Evolutionary conservation across 2,113 vertebrate species (phyloP), one percentile per base, ranked within the genome.

Genomic region (Alaudala cheleensis): DNA sequence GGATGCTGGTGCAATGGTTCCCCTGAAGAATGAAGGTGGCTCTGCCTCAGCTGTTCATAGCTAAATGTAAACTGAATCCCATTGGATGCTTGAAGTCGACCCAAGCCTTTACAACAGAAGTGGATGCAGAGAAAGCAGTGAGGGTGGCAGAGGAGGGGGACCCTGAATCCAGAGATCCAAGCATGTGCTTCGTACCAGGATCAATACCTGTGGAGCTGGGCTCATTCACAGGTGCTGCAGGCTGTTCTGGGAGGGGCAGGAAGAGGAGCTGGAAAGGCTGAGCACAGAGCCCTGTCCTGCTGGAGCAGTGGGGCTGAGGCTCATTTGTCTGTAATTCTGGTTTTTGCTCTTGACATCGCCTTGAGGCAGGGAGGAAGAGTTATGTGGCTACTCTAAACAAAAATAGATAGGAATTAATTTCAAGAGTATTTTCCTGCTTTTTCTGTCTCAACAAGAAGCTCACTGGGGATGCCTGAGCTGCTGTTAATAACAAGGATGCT

Each of bases 351-450:
- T 95, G 61, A 69, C 7, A 5, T 58, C 0, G 1, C 92, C 88
- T 93, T 57, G 56, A 92, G 90, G 83, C 72, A 79, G 22, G 23
- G 66, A 90, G 42, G 54, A 93, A 34, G 71, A 93, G 53, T 65
- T 62, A 21, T 39, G 53, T 81, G 87, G 72, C 81, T 91, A 62
- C 49, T 69, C 37, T 53, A 93, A 88, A 88, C 53, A 84, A 67
- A 90, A 85, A 78, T 23, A 79, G 45, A 42, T 72, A 77, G 76
- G 56, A 86, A 40, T 78, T 62, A 82, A 83, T 83, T 66, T 39
- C 2, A 7, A 13, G 39, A 69, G 29, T 71, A 23, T 80, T 86
- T 79, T 33, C 53, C 28, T 69, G 60, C 8, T 11, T 82, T 82
- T 95, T 91, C 56, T 87, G 42, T 86, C 77, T 83, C 60, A 57